Conservation (phyloP, 1,140 invertebrate species). For the Pristionchus pacificus region DNA sequence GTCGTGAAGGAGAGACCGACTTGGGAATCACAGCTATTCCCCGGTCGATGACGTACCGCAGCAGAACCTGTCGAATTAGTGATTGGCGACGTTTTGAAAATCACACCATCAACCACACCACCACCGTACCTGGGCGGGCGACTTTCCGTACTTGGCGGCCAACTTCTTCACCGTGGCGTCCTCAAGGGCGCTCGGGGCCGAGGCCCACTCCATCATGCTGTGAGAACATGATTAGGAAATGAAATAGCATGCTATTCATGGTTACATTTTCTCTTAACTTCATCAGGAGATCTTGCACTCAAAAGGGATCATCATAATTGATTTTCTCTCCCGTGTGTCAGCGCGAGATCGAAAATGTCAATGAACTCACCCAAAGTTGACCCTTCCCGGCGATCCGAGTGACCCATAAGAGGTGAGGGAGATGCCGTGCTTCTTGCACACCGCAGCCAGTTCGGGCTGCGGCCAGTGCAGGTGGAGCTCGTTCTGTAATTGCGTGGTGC, state of each 20-base stretch:
- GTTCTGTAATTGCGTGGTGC: slow-evolving; percentile 39
- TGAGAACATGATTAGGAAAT: background rate
- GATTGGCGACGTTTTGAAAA: background rate
- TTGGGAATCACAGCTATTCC: slow-evolving; percentile 58
- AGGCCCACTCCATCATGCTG: slow-evolving; percentile 14
- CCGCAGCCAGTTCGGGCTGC: slow-evolving; percentile 27
- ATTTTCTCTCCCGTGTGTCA: slow-evolving; percentile 15
- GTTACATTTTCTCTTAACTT: too few species aligned
- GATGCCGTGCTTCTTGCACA: slow-evolving; percentile 42
- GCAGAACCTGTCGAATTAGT: slow-evolving; percentile 38
- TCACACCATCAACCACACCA: background rate
- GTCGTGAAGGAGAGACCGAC: slow-evolving; percentile 35
- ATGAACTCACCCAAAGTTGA: too few species aligned
- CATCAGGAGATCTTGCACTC: too few species aligned
- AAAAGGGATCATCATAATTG: too few species aligned
- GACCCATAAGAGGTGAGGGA: slow-evolving; percentile 39
- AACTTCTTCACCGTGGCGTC: slow-evolving; percentile 46
- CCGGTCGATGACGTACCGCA: slow-evolving; percentile 55
- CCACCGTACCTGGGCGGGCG: slow-evolving; percentile 52
- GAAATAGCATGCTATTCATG: too few species aligned
- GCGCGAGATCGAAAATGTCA: too few species aligned
- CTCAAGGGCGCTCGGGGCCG: slow-evolving; percentile 26
- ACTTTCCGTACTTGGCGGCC: slow-evolving; percentile 47
- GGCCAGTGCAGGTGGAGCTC: slow-evolving; percentile 36
- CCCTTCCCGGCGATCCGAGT: slow-evolving; percentile 34